Evolutionary conservation across 2,888 invertebrate genomes (phyloP), one percentile per base, ranked within the genome.

Genomic region (Lasioglossum zephyrum): DNA sequence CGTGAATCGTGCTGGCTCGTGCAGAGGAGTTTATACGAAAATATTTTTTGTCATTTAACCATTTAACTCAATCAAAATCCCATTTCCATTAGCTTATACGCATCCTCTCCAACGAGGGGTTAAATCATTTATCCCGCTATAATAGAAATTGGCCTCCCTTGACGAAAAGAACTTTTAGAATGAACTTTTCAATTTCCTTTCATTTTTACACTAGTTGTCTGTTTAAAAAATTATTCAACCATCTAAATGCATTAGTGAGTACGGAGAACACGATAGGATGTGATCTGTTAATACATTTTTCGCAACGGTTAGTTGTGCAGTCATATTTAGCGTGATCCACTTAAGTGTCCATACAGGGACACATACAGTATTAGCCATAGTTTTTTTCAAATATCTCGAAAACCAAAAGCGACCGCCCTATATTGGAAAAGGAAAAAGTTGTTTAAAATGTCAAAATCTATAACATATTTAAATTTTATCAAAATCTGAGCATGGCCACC

Each of bases 1-100:
- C 26, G 4, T 1, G 13, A 60, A 60, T 31, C 26, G 49, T 31
- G 26, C 6, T 6, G 63, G 31, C 13, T 31, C 16, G 63, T 16
- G 63, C 16, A 16, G 16, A 31, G 16, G 26, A 63, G 63, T 31
- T 63, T 63, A 31, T 31, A 63, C 26, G 31, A 63, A 63, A 63
- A 63, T 16, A 63, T 26, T 31, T 16, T 63, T 63, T 31, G 26
- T 16, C 16, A 31, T 63, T 63, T 16, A 63, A 63, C 63, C 16
- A 63, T 26, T 31, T 63, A 31, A 63, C 16, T 63, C 31, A 5
- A 63, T 63, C 31, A 63, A 63, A 63, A 63, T 63, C 63, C 63
- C 63, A 63, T 63, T 63, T 63, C 63, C 63, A 31, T 63, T 63
- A 63, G 16, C 63, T 63, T 16, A 63, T 63, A 31, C 16, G 63